These are phyloP conservation scores for Actinia equina DNA, from an alignment of 64 coral and sea anemone genomes.

Conservation along the genomic window DNA sequence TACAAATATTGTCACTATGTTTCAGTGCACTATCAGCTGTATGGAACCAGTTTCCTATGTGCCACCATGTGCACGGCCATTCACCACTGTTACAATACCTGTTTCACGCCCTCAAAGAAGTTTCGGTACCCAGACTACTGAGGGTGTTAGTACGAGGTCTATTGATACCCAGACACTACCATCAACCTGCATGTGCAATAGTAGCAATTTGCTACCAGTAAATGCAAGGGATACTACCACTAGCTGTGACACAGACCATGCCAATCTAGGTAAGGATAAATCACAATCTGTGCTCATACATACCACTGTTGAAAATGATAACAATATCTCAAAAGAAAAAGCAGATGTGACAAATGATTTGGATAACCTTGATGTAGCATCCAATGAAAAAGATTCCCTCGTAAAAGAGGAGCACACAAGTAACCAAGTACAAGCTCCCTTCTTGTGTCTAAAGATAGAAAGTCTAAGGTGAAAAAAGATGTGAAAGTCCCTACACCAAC, in stretches of 20 bases:
- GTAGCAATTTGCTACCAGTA: neutral
- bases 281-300: neutral
- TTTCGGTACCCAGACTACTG: neutral
- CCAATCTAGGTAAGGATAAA: neutral
- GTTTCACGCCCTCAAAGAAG: neutral
- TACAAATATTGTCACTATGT: neutral
- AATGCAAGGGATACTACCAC: neutral
- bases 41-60: slow-evolving; percentile 15
- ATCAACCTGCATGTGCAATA: neutral
- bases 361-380: too few relatives aligned
- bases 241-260: neutral
- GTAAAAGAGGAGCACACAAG: too few relatives aligned
- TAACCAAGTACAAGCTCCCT: neutral
- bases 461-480: neutral
- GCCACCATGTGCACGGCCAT: neutral
- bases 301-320: neutral
- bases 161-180: neutral
- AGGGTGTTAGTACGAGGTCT: neutral
- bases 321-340: neutral
- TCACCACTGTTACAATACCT: neutral
- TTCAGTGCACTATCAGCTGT: slow-evolving; percentile 12
- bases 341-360: neutral
- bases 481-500: neutral
- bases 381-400: too few relatives aligned
- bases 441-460: neutral